Conservation (phyloP, 92 coral and sea anemone genomes). For the Zoanthus sociatus region DNA sequence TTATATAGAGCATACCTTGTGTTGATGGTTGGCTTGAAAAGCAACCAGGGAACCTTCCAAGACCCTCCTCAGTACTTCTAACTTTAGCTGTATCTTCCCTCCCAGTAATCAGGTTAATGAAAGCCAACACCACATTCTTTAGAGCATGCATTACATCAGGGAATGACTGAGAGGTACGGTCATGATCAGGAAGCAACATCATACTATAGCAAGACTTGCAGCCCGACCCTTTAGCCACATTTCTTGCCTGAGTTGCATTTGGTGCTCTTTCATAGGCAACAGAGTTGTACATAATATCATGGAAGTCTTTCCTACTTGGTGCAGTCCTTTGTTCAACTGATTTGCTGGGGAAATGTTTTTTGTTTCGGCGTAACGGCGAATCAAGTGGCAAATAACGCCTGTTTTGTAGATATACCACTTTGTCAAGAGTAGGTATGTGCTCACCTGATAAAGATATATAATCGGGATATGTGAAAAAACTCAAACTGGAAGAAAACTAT, state of each 20-base stretch:
- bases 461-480: too few relatives aligned
- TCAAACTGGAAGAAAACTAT: too few relatives aligned
- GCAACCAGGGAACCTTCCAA: slow-evolving; percentile 1
- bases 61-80: not conserved
- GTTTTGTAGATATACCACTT: not conserved
- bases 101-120: not conserved
- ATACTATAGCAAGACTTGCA: slow-evolving; percentile 45
- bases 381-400: not conserved
- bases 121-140: not conserved
- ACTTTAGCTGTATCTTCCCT: not conserved
- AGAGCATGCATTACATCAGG: not conserved
- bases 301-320: not conserved
- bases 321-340: not conserved
- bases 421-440: not conserved
- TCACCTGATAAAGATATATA: not conserved
- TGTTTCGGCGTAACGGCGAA: not conserved
- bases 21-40: not conserved
- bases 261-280: slow-evolving; percentile 71
- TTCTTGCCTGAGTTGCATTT: slow-evolving; percentile 58
- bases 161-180: not conserved
- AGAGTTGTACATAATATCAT: not conserved
- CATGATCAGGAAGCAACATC: slow-evolving; percentile 4
- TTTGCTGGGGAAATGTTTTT: not conserved
- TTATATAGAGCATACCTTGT: not conserved
- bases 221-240: slow-evolving; percentile 58